phyloP scores from a whole-genome alignment of 2,797 vertebrate species.

The Threskiornis aethiopicus region DNA sequence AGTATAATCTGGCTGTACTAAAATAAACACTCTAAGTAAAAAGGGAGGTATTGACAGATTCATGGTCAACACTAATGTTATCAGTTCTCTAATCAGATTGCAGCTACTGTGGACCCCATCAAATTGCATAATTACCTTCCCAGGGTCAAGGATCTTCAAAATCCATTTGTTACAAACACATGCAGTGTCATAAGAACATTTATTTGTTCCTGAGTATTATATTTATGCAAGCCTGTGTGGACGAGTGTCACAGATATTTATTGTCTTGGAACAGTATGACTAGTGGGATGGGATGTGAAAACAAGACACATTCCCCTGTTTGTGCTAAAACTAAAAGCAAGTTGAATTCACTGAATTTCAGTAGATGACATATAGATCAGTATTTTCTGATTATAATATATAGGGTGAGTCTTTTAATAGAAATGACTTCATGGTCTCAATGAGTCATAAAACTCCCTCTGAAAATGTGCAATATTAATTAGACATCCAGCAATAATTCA shows the following conservation, averaged over 20 bases:
- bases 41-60: neutral
- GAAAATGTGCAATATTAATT: conserved; percentile 56
- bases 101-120: neutral
- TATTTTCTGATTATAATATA: conserved; percentile 2
- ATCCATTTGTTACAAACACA: conserved; percentile 15
- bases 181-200: neutral
- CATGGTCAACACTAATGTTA: neutral
- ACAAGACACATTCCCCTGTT: conserved; percentile 37
- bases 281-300: neutral
- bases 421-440: conserved; percentile 24
- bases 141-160: neutral
- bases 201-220: neutral
- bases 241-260: conserved; percentile 20
- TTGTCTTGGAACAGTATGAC: neutral
- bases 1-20: neutral
- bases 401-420: conserved; percentile 23
- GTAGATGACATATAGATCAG: conserved; percentile 51
- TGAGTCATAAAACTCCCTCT: conserved; percentile 44
- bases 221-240: neutral
- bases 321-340: conserved; percentile 11
- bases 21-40: neutral
- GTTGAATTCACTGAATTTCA: conserved; percentile 16
- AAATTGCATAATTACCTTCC: neutral
- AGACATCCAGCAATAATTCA: conserved; percentile 37
- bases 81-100: conserved; percentile 2